Evolutionary conservation across 2,797 vertebrate genomes (phyloP).

Genomic region (Ctenopoma multispine): DNA sequence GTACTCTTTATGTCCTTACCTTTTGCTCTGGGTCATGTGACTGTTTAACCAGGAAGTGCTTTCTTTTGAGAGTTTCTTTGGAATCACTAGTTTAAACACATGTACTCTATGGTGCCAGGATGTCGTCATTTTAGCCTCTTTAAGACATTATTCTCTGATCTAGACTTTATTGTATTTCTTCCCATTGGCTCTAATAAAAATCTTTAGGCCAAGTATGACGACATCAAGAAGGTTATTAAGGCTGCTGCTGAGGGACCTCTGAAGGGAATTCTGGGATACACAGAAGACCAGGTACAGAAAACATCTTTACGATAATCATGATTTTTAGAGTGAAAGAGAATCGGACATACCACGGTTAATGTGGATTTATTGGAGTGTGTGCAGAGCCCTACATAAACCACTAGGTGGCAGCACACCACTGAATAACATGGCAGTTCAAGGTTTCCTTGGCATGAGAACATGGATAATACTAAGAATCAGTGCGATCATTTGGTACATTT

Average conservation of each 20-base stretch:
- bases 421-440: background rate
- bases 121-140: too few relatives aligned
- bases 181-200: background rate
- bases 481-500: too few relatives aligned
- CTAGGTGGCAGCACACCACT: constrained; percentile 42
- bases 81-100: too few relatives aligned
- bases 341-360: too few relatives aligned
- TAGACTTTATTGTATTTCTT: background rate
- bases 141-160: too few relatives aligned
- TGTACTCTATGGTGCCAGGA: too few relatives aligned
- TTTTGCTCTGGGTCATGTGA: too few relatives aligned
- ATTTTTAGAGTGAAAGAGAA: background rate
- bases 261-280: constrained; percentile 93
- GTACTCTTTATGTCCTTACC: too few relatives aligned
- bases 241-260: constrained; percentile 90
- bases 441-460: too few relatives aligned
- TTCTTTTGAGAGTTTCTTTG: too few relatives aligned
- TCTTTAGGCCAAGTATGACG: constrained; percentile 90
- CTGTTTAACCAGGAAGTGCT: too few relatives aligned
- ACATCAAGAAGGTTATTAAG: constrained; percentile 92
- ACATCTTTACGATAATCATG: background rate
- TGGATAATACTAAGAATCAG: too few relatives aligned
- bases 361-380: background rate
- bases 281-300: constrained; percentile 87
- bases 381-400: background rate